phyloP scores from a whole-genome alignment of 1,140 invertebrate genomes.

The Cataglyphis hispanica region DNA sequence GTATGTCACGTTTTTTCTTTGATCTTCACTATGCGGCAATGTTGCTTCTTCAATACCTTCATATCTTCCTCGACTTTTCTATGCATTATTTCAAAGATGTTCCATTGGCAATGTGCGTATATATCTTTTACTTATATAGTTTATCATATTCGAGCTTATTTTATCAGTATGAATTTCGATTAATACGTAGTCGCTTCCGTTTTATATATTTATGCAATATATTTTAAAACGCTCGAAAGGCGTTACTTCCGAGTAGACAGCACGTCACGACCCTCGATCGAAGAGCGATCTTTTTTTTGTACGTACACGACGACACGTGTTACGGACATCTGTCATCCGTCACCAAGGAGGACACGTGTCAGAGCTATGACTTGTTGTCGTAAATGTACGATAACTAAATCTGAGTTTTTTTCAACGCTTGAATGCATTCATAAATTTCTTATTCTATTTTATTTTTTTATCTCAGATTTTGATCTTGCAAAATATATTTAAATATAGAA shows the following conservation, averaged over 20 bases:
- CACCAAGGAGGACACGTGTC: constrained; percentile 71
- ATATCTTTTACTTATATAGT: neutral
- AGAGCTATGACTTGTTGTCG: constrained; percentile 55
- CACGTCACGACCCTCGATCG: constrained; percentile 53
- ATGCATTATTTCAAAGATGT: constrained; percentile 31
- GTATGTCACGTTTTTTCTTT: constrained; percentile 50
- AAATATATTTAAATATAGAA: constrained; percentile 10
- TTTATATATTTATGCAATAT: constrained; percentile 21
- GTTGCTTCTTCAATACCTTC: neutral
- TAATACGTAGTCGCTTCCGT: constrained; percentile 3
- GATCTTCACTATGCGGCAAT: constrained; percentile 24
- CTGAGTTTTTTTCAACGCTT: constrained; percentile 36
- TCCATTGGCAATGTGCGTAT: constrained; percentile 21
- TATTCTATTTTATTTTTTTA: neutral
- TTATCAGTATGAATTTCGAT: constrained; percentile 29
- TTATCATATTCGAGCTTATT: neutral
- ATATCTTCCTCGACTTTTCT: neutral
- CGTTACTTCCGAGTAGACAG: constrained; percentile 42
- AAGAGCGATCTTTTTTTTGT: constrained; percentile 62
- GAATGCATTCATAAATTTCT: constrained; percentile 14
- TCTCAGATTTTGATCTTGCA: neutral
- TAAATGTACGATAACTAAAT: constrained; percentile 69
- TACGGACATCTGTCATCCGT: constrained; percentile 75
- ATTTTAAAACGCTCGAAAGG: constrained; percentile 44
- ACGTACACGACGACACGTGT: constrained; percentile 56